Conservation (phyloP, 2,797 vertebrate genomes). For the Malacoctenus gilli region DNA sequence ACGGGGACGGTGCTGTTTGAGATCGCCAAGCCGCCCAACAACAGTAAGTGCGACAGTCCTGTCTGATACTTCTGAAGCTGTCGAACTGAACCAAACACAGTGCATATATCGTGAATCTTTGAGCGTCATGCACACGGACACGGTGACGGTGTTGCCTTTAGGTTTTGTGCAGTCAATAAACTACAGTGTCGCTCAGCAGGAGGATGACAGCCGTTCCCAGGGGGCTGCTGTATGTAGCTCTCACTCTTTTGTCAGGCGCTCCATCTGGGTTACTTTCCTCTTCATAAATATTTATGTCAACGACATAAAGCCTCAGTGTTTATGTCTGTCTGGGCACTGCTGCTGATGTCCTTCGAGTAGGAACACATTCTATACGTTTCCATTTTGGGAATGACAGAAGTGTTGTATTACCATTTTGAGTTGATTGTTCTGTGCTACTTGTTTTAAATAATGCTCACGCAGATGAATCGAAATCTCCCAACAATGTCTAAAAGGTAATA, state of each 20-base stretch:
- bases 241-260: not conserved
- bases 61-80: not conserved
- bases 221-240: not conserved
- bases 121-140: not conserved
- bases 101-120: not conserved
- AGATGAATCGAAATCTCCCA: too few relatives aligned
- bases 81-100: not conserved
- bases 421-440: too few relatives aligned
- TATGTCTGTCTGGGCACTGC: not conserved
- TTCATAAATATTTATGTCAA: not conserved
- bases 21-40: slow-evolving; percentile 94
- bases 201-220: not conserved
- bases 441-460: too few relatives aligned
- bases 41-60: slow-evolving; percentile 73
- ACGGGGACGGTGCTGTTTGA: slow-evolving; percentile 96
- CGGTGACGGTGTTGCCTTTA: not conserved
- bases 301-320: not conserved
- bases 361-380: not conserved
- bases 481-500: too few relatives aligned
- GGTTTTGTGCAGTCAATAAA: not conserved
- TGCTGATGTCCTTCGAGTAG: not conserved
- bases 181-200: slow-evolving; percentile 3
- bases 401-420: too few relatives aligned
- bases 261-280: not conserved
- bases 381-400: not conserved